Evolutionary conservation across 2,888 invertebrate species (phyloP).

Genomic region (Parascotia fuliginaria): DNA sequence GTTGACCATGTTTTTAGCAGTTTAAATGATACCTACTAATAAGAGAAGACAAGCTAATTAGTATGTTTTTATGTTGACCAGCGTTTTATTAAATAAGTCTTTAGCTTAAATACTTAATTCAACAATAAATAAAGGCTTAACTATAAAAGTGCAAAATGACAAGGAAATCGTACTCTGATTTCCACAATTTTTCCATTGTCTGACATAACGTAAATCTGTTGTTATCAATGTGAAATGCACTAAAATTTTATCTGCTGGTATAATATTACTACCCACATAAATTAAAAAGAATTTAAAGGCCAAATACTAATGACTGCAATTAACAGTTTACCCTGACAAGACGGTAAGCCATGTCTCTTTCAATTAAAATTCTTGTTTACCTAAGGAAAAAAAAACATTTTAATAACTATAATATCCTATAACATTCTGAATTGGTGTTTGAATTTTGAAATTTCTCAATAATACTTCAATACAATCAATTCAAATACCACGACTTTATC

Average conservation of each 20-base stretch:
- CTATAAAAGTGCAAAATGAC: too few species aligned
- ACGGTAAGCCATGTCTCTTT: neutral
- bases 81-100: too few species aligned
- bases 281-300: slow-evolving; percentile 43
- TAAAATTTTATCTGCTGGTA: slow-evolving; percentile 15
- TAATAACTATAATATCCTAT: too few species aligned
- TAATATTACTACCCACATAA: slow-evolving; percentile 37
- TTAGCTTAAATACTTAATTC: too few species aligned
- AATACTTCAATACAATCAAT: neutral
- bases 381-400: too few species aligned
- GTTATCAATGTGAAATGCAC: slow-evolving; percentile 18
- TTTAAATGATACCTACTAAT: too few species aligned
- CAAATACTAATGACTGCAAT: slow-evolving; percentile 21
- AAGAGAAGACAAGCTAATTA: too few species aligned
- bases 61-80: too few species aligned
- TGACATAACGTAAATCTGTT: slow-evolving; percentile 4
- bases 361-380: neutral
- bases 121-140: too few species aligned
- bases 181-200: slow-evolving; percentile 2
- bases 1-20: too few species aligned
- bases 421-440: too few species aligned
- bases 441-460: neutral
- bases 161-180: too few species aligned
- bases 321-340: slow-evolving; percentile 3
- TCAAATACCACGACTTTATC: neutral